Percentiles rank a stretch among this genome's conserved stretches.
phyloP scores from a whole-genome alignment of 2,888 invertebrate species.

The Cerceris ruficornis region DNA sequence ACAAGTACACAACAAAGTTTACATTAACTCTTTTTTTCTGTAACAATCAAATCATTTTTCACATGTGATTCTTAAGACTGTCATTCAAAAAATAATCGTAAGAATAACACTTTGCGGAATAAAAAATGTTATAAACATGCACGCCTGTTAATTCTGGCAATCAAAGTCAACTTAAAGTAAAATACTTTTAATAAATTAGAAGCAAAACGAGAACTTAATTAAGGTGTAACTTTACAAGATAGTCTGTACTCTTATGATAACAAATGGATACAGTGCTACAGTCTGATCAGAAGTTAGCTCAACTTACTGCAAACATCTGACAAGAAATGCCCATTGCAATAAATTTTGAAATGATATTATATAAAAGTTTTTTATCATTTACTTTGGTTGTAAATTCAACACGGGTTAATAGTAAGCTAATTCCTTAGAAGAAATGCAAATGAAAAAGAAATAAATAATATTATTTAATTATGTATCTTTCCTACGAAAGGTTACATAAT shows the following conservation, averaged over 20 bases:
- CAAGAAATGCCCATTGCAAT: conserved; percentile 65
- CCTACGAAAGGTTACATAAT: neutral
- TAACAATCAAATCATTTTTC: neutral
- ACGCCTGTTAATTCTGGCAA: conserved; percentile 34
- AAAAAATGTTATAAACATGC: conserved; percentile 36
- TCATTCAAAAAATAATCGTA: neutral
- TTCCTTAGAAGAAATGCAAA: neutral
- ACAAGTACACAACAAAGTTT: conserved; percentile 7
- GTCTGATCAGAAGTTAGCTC: conserved; percentile 58
- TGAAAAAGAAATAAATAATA: conserved; percentile 11
- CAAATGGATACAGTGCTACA: conserved; percentile 78
- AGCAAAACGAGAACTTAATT: conserved; percentile 33
- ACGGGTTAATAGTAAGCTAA: neutral
- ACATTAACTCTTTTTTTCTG: neutral
- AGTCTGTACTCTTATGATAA: conserved; percentile 75
- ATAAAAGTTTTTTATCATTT: neutral
- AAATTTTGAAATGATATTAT: conserved; percentile 12
- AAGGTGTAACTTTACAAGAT: conserved; percentile 76
- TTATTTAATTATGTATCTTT: neutral
- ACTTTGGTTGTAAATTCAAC: neutral
- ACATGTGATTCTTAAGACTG: neutral
- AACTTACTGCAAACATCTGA: conserved; percentile 71
- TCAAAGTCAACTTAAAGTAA: conserved; percentile 34
- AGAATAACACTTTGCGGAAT: conserved; percentile 29
- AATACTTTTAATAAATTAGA: conserved; percentile 26